These are phyloP conservation scores for Gymnocephalus cernua DNA, from an alignment of 2,113 vertebrate species.

Conservation along the genomic window DNA sequence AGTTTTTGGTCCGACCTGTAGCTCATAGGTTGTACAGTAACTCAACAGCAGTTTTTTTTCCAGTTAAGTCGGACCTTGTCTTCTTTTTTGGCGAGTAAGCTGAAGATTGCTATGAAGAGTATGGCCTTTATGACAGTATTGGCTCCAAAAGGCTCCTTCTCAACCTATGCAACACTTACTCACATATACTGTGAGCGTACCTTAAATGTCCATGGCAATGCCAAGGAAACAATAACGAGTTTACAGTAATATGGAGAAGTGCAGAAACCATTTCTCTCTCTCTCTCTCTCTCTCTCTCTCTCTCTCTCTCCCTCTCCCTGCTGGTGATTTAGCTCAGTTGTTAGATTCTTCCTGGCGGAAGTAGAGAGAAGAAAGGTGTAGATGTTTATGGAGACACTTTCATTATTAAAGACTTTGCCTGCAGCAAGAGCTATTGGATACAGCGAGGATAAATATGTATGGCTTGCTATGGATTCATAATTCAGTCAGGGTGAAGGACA, in stretches of 20 bases:
- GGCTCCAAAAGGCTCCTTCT: background rate
- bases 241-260: background rate
- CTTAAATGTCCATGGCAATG: background rate
- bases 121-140: background rate
- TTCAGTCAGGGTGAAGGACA: constrained; percentile 73
- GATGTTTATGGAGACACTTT: constrained; percentile 73
- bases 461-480: constrained; percentile 68
- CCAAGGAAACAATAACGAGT: background rate
- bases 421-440: constrained; percentile 60
- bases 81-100: background rate
- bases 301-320: background rate
- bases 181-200: background rate
- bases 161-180: background rate
- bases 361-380: constrained; percentile 51
- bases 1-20: background rate
- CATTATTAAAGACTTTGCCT: constrained; percentile 74
- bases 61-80: background rate
- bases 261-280: background rate
- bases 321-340: constrained; percentile 18
- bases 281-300: too few species aligned
- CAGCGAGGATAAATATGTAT: constrained; percentile 70
- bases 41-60: background rate
- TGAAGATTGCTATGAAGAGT: background rate
- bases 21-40: background rate
- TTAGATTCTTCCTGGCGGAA: constrained; percentile 14